phyloP scores from a whole-genome alignment of 2,888 invertebrate species.

The Cataglyphis livida region DNA sequence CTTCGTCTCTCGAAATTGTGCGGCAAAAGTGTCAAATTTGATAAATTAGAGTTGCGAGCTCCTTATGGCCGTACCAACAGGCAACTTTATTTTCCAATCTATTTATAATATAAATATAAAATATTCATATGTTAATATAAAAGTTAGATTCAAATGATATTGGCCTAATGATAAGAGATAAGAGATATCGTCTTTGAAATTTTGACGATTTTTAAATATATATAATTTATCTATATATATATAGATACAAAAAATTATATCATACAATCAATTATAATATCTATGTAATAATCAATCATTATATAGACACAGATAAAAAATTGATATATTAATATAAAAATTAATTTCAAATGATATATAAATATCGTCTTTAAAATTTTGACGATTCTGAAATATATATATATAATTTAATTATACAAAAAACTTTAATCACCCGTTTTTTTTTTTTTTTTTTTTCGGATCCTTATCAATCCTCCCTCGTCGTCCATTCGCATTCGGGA shows the following conservation, averaged over 20 bases:
- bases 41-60: neutral
- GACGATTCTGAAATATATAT: neutral
- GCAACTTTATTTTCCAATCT: neutral
- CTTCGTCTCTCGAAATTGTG: neutral
- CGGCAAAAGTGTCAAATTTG: constrained; percentile 8
- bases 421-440: neutral
- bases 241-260: too few species aligned
- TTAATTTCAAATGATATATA: neutral
- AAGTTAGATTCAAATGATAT: neutral
- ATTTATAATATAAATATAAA: neutral
- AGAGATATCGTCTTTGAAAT: too few species aligned
- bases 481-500: constrained; percentile 34
- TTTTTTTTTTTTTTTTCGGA: constrained; percentile 1
- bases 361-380: neutral
- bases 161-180: neutral
- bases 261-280: too few species aligned
- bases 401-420: too few species aligned
- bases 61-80: neutral
- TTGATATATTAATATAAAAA: neutral
- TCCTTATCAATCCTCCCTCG: neutral
- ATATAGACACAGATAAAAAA: too few species aligned
- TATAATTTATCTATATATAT: neutral
- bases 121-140: neutral
- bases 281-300: too few species aligned
- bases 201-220: neutral